A percentile compares a stretch with the other conserved stretches of the same genome.
These are phyloP conservation scores for Stenotaenia linearis DNA, from an alignment of 2,888 invertebrate genomes.

Conservation along the genomic window DNA sequence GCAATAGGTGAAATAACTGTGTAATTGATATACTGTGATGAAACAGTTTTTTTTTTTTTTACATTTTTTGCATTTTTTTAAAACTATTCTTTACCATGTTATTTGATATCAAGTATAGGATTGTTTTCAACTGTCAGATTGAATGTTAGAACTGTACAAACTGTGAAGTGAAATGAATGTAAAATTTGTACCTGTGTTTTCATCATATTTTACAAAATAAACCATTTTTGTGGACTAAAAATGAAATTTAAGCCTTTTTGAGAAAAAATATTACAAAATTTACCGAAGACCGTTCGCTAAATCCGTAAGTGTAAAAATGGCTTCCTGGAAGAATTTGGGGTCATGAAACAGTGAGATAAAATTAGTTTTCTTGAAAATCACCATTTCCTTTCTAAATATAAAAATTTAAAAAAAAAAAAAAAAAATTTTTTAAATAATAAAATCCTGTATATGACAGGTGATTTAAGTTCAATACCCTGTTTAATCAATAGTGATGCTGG, in stretches of 20 bases:
- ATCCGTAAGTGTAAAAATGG: too few species aligned
- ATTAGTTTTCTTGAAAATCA: too few species aligned
- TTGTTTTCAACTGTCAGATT: neutral
- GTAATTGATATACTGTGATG: conserved; percentile 10
- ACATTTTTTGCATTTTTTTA: neutral
- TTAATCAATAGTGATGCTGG: neutral
- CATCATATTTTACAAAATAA: conserved; percentile 17
- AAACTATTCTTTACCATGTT: too few species aligned
- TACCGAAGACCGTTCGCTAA: too few species aligned
- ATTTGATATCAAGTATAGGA: neutral
- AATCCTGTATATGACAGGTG: too few species aligned
- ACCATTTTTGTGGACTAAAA: neutral
- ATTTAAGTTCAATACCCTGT: too few species aligned
- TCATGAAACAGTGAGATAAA: too few species aligned
- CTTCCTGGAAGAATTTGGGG: too few species aligned
- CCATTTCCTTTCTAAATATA: neutral
- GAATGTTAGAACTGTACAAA: neutral
- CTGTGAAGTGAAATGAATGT: neutral
- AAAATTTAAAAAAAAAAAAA: too few species aligned
- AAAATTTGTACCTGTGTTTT: conserved; percentile 11
- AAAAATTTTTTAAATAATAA: too few species aligned
- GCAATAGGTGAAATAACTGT: neutral
- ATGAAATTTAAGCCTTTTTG: neutral
- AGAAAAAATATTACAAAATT: neutral
- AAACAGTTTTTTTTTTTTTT: neutral